These are phyloP conservation scores for Lagodon rhomboides DNA, from an alignment of 2,797 vertebrate species.

Conservation along the genomic window DNA sequence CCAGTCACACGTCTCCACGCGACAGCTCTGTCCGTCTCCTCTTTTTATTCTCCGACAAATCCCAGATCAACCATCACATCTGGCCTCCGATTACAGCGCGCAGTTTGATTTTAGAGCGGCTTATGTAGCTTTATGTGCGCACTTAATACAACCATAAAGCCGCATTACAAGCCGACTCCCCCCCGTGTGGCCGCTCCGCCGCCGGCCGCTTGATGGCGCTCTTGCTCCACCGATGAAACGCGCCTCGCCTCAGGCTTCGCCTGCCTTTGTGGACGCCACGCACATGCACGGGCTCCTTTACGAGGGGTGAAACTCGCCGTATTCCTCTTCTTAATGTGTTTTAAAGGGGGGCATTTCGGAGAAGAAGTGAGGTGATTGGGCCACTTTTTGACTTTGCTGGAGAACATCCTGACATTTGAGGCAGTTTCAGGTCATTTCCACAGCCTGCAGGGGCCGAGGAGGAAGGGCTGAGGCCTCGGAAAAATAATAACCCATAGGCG, in stretches of 20 bases:
- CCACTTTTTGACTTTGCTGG: constrained; percentile 20
- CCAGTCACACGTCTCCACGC: neutral
- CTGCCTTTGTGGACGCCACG: neutral
- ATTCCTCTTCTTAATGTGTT: neutral
- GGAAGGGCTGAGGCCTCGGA: constrained; percentile 48
- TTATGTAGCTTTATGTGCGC: constrained; percentile 66
- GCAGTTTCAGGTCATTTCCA: constrained; percentile 11
- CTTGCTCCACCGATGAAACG: constrained; percentile 85
- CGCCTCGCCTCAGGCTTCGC: neutral
- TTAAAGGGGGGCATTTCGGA: constrained; percentile 10
- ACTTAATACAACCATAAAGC: constrained; percentile 73
- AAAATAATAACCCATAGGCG: constrained; percentile 36
- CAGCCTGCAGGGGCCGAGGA: constrained; percentile 4
- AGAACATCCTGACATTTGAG: constrained; percentile 16
- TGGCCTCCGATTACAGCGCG: constrained; percentile 42
- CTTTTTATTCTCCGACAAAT: constrained; percentile 16
- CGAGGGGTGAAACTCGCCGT: constrained; percentile 1
- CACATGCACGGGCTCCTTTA: neutral
- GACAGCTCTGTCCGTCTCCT: neutral
- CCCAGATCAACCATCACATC: constrained; percentile 42
- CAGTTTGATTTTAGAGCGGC: constrained; percentile 67
- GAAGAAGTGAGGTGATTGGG: constrained; percentile 11
- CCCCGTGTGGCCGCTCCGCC: neutral
- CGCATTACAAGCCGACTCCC: constrained; percentile 1
- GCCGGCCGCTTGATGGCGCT: constrained; percentile 89